phyloP scores from a whole-genome alignment of 2,797 vertebrate genomes.

The Pangasius mekongensis region DNA sequence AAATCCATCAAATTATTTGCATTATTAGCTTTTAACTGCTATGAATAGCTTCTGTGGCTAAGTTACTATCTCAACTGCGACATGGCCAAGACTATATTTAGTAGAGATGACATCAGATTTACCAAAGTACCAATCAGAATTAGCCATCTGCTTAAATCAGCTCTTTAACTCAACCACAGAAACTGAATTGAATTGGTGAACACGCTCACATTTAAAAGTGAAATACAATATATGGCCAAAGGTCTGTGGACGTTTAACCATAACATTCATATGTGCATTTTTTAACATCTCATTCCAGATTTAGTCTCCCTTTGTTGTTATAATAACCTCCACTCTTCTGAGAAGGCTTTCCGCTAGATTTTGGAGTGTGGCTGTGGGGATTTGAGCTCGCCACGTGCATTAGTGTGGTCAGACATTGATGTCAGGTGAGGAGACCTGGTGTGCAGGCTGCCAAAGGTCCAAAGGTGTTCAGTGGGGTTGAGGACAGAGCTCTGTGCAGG shows the following conservation, averaged over 20 bases:
- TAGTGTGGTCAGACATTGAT: not conserved
- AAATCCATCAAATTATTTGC: not conserved
- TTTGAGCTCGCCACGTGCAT: not conserved
- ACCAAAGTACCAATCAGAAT: not conserved
- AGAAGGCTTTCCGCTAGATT: not conserved
- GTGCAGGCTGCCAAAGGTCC: not conserved
- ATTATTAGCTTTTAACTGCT: not conserved
- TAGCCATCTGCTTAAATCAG: not conserved
- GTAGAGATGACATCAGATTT: not conserved
- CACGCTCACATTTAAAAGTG: not conserved
- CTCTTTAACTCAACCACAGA: not conserved
- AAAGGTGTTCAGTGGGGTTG: no score
- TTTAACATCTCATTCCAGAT: not conserved
- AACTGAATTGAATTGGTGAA: not conserved
- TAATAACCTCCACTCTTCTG: not conserved
- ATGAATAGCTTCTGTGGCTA: not conserved
- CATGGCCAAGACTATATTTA: not conserved
- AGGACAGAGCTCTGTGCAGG: no score
- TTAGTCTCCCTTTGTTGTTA: not conserved
- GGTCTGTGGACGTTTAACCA: not conserved
- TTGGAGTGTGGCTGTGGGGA: not conserved
- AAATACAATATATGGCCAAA: not conserved
- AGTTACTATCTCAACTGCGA: not conserved
- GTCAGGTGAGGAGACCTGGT: not conserved
- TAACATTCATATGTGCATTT: not conserved